Evolutionary conservation across 2,113 vertebrate genomes (phyloP), one percentile per base, ranked within the genome.

Genomic region (Brachypteracias leptosomus): DNA sequence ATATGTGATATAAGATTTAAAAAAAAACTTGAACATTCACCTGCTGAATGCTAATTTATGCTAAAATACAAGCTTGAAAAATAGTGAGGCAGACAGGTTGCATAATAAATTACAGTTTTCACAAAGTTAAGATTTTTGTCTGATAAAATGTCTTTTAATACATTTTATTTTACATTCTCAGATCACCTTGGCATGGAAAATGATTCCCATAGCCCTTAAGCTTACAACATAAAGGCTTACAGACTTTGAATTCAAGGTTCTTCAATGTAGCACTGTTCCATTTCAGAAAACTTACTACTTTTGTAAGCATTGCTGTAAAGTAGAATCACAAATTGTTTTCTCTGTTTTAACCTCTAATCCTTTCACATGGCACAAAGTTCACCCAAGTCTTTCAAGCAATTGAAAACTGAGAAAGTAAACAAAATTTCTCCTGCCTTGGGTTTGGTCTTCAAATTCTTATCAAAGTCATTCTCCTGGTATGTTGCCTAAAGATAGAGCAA

Each of bases 401-500:
- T 36, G 16, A 80, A 95, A 78, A 71, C 47, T 44, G 13, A 40
- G 77, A 79, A 77, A 77, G 78, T 90, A 95, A 96, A 96, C 90
- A 95, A 88, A 77, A 52, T 85, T 71, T 88, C 38, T 88, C 83
- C 40, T n/a, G 36, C 40, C 47, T 77, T 74, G 85, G 59, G 42
- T 71, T 83, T 83, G 38, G 57, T 19, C 16, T 49, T 76, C 71
- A 54, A 89, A 87, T 57, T 44, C 82, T 93, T 96, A 96, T 97
- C 94, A 31, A 79, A 76, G 70, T 66, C 12, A 49, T 49, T 86
- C 93, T 80, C 90, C 55, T 51, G 52, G 85, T 40, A 55, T 94
- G 93, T n/a, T 86, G 79, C 88, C 80, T 42, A 67, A 88, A 94
- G 96, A 96, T 96, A 97, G 67, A 80, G 75, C 55, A 90, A 55